These are phyloP conservation scores for Uria lomvia DNA, from an alignment of 2,113 vertebrate species.

Conservation along the genomic window DNA sequence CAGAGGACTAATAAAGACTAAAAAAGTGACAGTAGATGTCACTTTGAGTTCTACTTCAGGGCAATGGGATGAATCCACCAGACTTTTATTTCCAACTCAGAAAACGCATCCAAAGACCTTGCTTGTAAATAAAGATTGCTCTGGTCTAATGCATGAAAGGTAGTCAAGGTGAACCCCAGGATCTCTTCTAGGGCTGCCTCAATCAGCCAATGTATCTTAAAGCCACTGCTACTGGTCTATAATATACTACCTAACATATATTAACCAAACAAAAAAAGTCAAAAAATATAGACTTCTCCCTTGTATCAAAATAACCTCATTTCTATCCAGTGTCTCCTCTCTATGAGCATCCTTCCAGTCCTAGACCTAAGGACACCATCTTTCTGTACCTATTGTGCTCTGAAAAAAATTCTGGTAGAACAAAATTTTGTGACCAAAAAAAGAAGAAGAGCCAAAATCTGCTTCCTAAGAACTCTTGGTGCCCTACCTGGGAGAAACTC, in stretches of 20 bases:
- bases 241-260: background rate
- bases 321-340: background rate
- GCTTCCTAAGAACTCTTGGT: background rate
- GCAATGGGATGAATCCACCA: background rate
- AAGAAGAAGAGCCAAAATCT: background rate
- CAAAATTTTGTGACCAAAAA: background rate
- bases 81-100: background rate
- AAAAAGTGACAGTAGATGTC: no score
- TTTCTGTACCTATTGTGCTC: background rate
- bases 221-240: background rate
- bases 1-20: background rate
- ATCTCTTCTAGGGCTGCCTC: background rate
- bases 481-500: background rate
- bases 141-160: background rate
- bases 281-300: background rate
- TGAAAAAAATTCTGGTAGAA: background rate
- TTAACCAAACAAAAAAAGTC: background rate
- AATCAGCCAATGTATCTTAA: background rate
- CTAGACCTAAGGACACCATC: background rate
- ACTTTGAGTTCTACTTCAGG: background rate
- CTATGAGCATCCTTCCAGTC: background rate
- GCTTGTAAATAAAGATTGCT: background rate
- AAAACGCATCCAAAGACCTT: background rate
- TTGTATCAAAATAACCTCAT: background rate
- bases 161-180: background rate